phyloP scores from a whole-genome alignment of 2,888 invertebrate genomes.

The Orthosia cruda region DNA sequence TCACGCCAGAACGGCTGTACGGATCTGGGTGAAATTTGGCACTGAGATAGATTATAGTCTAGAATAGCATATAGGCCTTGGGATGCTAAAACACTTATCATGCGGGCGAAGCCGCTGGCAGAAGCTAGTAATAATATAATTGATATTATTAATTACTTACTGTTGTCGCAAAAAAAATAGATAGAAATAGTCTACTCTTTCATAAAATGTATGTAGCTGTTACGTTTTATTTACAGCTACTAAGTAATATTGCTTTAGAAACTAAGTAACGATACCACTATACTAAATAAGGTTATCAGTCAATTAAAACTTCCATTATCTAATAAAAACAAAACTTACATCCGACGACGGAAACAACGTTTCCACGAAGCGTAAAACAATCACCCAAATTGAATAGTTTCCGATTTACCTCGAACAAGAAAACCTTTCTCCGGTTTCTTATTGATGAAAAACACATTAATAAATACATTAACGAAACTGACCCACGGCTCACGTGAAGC shows the following conservation, averaged over 20 bases:
- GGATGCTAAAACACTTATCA: no score
- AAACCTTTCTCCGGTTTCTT: conserved; percentile 43
- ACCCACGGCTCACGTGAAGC: conserved; percentile 24
- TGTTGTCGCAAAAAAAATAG: no score
- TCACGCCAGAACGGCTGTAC: no score
- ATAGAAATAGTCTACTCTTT: no score
- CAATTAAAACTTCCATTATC: conserved; percentile 46
- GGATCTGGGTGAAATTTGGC: no score
- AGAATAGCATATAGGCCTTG: no score
- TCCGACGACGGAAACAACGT: conserved; percentile 21
- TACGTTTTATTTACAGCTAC: neutral
- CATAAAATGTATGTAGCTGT: neutral
- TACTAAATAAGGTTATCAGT: conserved; percentile 36
- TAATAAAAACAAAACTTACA: conserved; percentile 30
- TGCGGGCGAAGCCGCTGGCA: no score
- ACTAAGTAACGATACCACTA: conserved; percentile 30
- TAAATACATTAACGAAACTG: conserved; percentile 47
- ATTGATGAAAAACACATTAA: conserved; percentile 51
- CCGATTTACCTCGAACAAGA: conserved; percentile 43
- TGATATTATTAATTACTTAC: no score
- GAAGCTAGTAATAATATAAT: no score
- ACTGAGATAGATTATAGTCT: no score
- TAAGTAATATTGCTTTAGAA: conserved; percentile 19
- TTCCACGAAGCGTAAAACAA: conserved; percentile 40
- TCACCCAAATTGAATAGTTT: conserved; percentile 48